Evolutionary conservation across 1,140 invertebrate species (phyloP).

Genomic region (Yoshiicerus persimilis): DNA sequence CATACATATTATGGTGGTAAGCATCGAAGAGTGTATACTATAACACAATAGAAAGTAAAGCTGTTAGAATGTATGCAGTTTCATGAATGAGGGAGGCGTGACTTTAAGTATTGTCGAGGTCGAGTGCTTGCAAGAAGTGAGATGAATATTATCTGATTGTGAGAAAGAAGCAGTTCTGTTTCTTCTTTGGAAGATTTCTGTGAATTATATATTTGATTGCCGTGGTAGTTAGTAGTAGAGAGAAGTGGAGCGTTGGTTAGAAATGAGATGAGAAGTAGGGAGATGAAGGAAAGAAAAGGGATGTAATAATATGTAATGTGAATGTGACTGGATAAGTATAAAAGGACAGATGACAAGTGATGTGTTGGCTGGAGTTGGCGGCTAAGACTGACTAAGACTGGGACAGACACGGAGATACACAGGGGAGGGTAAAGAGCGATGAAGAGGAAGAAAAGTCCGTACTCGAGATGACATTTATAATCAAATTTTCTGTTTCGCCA

Average conservation of each 20-base stretch:
- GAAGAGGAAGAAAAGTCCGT: conserved; percentile 29
- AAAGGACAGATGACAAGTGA: conserved; percentile 6
- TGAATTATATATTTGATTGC: neutral
- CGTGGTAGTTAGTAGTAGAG: neutral
- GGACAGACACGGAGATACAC: neutral
- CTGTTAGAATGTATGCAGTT: too few species aligned
- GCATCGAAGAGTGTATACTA: too few species aligned
- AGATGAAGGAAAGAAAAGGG: neutral
- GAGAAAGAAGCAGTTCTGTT: neutral
- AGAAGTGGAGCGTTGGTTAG: neutral
- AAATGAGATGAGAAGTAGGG: neutral
- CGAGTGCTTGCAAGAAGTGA: neutral
- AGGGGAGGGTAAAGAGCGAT: neutral
- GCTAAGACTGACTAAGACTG: neutral
- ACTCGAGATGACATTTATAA: conserved; percentile 44
- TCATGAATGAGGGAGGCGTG: neutral
- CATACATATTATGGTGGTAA: too few species aligned
- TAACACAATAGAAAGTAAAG: too few species aligned
- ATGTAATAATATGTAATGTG: neutral
- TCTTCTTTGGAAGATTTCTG: neutral
- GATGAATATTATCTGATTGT: neutral
- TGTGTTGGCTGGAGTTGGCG: neutral
- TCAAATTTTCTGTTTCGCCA: conserved; percentile 43
- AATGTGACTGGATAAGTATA: neutral
- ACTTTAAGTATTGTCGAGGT: neutral